phyloP scores from a whole-genome alignment of 2,797 vertebrate genomes.

The Tangara arthus region DNA sequence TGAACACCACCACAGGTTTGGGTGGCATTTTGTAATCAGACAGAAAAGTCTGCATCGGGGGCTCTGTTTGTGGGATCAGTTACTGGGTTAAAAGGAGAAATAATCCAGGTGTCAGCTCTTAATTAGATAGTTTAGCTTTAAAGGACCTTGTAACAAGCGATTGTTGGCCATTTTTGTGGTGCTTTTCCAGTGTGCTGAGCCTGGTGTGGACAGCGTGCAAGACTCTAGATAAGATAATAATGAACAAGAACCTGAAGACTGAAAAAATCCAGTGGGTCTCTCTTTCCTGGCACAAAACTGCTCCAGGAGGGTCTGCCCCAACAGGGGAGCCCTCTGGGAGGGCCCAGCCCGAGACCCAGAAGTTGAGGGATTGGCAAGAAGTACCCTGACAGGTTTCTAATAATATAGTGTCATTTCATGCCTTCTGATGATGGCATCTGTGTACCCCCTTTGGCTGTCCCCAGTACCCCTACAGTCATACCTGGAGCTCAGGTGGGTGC shows the following conservation, averaged over 20 bases:
- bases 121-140: too few relatives aligned
- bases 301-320: not conserved
- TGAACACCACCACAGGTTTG: too few relatives aligned
- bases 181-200: not conserved
- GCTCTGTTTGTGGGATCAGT: too few relatives aligned
- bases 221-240: not conserved
- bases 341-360: not conserved
- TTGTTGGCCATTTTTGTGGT: too few relatives aligned
- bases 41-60: rapidly evolving
- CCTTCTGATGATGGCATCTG: not conserved
- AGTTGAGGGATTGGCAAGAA: rapidly evolving
- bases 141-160: too few relatives aligned
- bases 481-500: not conserved
- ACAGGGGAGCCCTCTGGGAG: not conserved
- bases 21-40: too few relatives aligned
- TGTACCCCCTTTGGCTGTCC: not conserved
- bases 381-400: not conserved
- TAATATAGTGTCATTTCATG: not conserved
- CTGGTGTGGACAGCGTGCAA: not conserved
- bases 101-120: too few relatives aligned
- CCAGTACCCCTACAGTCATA: rapidly evolving
- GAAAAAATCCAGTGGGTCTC: not conserved
- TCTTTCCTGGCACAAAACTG: not conserved
- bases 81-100: too few relatives aligned
- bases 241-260: not conserved